Base-by-base conservation (phyloP, 2,797 vertebrate species). In the Sebastes flavidus region DNA sequence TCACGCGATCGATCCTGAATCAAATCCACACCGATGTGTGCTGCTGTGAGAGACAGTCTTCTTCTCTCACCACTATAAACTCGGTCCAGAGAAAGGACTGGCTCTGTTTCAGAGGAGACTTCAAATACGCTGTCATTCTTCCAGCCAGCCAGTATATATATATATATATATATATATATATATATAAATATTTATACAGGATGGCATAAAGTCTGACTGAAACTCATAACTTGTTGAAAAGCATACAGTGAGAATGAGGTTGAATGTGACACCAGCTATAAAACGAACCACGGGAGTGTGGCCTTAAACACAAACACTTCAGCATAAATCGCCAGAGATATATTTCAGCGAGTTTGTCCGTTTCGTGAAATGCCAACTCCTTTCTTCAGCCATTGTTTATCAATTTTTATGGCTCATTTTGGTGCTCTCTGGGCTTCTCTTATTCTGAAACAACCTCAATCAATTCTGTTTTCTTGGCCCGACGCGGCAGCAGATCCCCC, bases 321-420 rank as follows among this genome's bases (percentile, higher is more conserved):
- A 4, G 42, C 42, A 27, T 63, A 72, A 84, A 84, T 83, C 4
- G 2, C 9, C 58, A 8, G 10, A 62, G 61, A 77, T 66, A 27
- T 76, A 75, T 79, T 77, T 79, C 61, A 67, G 66, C 9, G 14
- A 80, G 75, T 81, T 36, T 69, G 78, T 85, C 49, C 63, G 36
- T 85, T 88, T 83, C 2, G 7, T 74, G 22, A 85, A 88, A 86
- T 27, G 68, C 49, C 86, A 79, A 2, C 77, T 67, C 59, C 65
- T 83, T 77, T 74, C 56, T 62, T 60, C 73, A 9, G 71, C 65
- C 78, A 58, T 84, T 88, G 89, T 88, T 86, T 80, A 75, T 86
- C 74, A 78, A 9, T 36, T 78, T 67, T 89, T 77, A 83, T 69
- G 68, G 58, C 78, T 85, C 74, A 68, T 80, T 83, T 66, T 60